A percentile compares a stretch with the other conserved stretches of the same genome.
Conservation (phyloP, 2,888 invertebrate species). For the Euzophera pinguis region DNA sequence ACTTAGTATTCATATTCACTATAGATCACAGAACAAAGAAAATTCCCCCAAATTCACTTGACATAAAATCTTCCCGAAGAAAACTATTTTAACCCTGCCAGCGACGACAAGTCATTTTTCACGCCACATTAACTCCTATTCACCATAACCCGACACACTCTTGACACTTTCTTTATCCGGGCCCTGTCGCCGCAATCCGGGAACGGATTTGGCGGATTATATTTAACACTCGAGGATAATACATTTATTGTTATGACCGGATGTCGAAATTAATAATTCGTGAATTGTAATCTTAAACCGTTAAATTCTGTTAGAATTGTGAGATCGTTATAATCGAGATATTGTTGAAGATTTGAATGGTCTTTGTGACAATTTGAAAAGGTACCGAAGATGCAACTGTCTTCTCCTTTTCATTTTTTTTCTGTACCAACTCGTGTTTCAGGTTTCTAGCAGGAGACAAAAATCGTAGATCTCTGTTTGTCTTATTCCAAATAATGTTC, state of each 20-base stretch:
- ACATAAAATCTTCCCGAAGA: not conserved
- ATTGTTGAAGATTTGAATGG: not conserved
- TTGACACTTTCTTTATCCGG: slow-evolving; percentile 8
- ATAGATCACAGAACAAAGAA: too few relatives aligned
- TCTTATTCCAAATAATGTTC: too few relatives aligned
- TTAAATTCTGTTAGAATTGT: not conserved
- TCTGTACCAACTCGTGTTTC: not conserved
- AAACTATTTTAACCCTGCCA: slow-evolving; percentile 8
- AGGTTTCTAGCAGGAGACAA: too few relatives aligned
- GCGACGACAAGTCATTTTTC: slow-evolving; percentile 13
- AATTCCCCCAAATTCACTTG: too few relatives aligned
- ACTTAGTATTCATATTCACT: too few relatives aligned
- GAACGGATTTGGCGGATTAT: slow-evolving; percentile 11
- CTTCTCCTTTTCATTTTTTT: not conserved
- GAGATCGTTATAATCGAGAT: not conserved
- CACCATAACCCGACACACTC: slow-evolving; percentile 9
- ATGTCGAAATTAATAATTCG: slow-evolving; percentile 4
- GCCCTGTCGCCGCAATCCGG: slow-evolving; percentile 3
- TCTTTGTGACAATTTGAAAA: not conserved
- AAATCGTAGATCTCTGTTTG: too few relatives aligned
- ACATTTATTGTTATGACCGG: slow-evolving; percentile 7
- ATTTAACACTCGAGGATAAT: slow-evolving; percentile 4
- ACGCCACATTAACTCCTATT: slow-evolving; percentile 17
- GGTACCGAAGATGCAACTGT: not conserved
- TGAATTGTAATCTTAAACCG: slow-evolving; percentile 3